Percentiles rank a stretch among this genome's conserved stretches.
Conservation (phyloP, 2,113 vertebrate species). For the Scophthalmus maximus region DNA sequence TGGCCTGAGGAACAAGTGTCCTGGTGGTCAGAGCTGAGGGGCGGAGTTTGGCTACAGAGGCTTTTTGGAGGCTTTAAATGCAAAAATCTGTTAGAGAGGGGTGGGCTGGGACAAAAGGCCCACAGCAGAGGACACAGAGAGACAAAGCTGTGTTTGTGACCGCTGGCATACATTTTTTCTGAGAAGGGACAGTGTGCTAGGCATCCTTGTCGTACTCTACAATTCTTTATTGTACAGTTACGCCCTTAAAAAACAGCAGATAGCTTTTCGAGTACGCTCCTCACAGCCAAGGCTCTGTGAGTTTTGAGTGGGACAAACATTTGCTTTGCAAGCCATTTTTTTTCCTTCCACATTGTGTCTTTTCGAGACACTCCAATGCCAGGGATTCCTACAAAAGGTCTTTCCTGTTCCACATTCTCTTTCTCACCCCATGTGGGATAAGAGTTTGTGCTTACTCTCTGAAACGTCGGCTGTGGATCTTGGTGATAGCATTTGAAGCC, state of each 20-base stretch:
- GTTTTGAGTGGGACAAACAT: conserved; percentile 58
- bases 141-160: conserved; percentile 78
- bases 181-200: conserved; percentile 52
- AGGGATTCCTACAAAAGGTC: conserved; percentile 30
- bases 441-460: conserved; percentile 89
- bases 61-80: conserved; percentile 64
- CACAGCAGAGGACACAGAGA: conserved; percentile 45
- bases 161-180: conserved; percentile 68
- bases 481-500: conserved; percentile 96
- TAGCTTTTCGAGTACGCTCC: conserved; percentile 31
- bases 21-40: conserved; percentile 38
- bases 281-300: conserved; percentile 44
- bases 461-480: conserved; percentile 98
- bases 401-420: background rate
- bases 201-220: conserved; percentile 66
- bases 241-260: conserved; percentile 54
- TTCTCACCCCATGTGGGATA: background rate
- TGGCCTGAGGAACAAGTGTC: conserved; percentile 45
- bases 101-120: conserved; percentile 74
- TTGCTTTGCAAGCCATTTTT: conserved; percentile 41
- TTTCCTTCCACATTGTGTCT: conserved; percentile 18
- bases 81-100: conserved; percentile 65
- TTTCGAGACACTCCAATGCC: conserved; percentile 38
- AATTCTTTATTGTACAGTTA: conserved; percentile 75
- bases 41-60: conserved; percentile 53